Evolutionary conservation across 2,797 vertebrate genomes (phyloP).

Genomic region (Anguilla megastoma): DNA sequence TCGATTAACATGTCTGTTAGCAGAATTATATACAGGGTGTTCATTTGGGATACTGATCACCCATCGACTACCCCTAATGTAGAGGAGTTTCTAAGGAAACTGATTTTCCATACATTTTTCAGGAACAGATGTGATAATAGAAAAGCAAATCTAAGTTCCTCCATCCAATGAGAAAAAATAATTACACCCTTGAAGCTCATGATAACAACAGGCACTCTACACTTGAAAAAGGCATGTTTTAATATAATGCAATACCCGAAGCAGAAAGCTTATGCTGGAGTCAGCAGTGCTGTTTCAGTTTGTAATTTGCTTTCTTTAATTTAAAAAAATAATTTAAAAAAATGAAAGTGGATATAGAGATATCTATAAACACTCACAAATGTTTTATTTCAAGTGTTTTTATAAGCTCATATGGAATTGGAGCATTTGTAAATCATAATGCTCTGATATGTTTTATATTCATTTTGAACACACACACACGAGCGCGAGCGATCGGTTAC

Average conservation of each 20-base stretch:
- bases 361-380: not conserved
- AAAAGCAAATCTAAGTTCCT: not conserved
- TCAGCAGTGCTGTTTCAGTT: not conserved
- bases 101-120: not conserved
- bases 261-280: not conserved
- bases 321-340: too few species aligned
- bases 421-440: not conserved
- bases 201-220: not conserved
- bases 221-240: too few species aligned
- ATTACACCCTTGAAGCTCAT: not conserved
- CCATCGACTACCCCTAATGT: not conserved
- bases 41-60: not conserved
- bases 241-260: not conserved
- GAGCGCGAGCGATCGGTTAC: not conserved
- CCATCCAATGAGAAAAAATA: not conserved
- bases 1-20: not conserved
- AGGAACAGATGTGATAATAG: not conserved
- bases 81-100: not conserved
- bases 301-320: not conserved
- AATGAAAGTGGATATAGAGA: not conserved
- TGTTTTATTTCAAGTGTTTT: not conserved
- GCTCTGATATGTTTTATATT: not conserved
- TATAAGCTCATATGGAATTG: not conserved
- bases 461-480: not conserved
- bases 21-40: not conserved